Conservation (phyloP, 1,140 invertebrate species). For the Andricus grossulariae region DNA sequence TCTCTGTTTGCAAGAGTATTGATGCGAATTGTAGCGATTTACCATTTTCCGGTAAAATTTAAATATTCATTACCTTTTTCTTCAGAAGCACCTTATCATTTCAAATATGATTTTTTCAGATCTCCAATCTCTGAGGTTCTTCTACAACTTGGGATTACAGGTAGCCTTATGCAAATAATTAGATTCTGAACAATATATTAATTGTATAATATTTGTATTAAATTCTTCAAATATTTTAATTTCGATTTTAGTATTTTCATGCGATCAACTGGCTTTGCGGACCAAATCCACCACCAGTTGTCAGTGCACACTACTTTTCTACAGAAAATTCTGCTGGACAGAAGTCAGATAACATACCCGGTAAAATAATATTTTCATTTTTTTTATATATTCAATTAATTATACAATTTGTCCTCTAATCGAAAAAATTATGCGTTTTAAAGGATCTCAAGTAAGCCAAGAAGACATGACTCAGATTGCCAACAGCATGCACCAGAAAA, state of each 20-base stretch:
- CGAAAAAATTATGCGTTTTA: background rate
- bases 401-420: background rate
- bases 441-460: conserved; percentile 7
- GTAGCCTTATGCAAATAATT: conserved; percentile 47
- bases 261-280: conserved; percentile 32
- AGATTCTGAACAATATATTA: conserved; percentile 4
- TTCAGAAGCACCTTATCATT: conserved; percentile 37
- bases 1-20: conserved; percentile 74
- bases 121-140: conserved; percentile 79
- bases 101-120: conserved; percentile 70
- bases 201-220: background rate
- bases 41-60: conserved; percentile 76
- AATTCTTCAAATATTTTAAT: background rate
- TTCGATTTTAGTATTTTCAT: conserved; percentile 44
- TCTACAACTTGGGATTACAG: conserved; percentile 82
- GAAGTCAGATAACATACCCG: conserved; percentile 34
- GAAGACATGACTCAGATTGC: background rate
- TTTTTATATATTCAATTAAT: background rate
- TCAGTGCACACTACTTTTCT: conserved; percentile 34
- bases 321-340: conserved; percentile 40
- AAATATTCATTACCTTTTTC: conserved; percentile 31
- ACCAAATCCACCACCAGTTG: conserved; percentile 32
- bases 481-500: background rate
- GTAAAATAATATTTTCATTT: background rate
- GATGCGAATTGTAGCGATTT: conserved; percentile 77